Evolutionary conservation across 2,888 invertebrate species (phyloP).

Genomic region (Mimas tiliae): DNA sequence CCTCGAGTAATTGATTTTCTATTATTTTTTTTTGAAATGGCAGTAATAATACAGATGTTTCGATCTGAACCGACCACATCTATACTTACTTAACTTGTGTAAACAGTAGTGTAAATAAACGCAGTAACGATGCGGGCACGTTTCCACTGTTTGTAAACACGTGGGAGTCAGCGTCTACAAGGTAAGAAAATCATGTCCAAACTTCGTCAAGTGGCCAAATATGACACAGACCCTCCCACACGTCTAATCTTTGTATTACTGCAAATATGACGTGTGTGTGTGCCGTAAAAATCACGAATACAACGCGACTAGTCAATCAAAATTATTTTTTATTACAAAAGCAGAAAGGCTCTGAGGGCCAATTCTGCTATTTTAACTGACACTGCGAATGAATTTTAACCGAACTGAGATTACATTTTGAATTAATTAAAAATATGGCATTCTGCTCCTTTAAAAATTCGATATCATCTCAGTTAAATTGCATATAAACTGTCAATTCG

Average conservation of each 20-base stretch:
- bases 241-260: conserved; percentile 19
- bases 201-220: background rate
- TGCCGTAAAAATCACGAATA: background rate
- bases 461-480: no score
- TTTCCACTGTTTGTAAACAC: conserved; percentile 16
- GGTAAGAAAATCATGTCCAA: conserved; percentile 19
- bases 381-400: no score
- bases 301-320: background rate
- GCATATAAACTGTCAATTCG: no score
- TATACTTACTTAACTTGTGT: background rate
- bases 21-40: no score
- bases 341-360: background rate
- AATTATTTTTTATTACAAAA: background rate
- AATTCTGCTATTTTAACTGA: no score
- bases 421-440: no score
- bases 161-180: conserved; percentile 20
- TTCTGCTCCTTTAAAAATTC: no score
- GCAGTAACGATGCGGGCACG: conserved; percentile 11
- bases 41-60: background rate
- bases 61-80: background rate
- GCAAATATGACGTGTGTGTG: conserved; percentile 24
- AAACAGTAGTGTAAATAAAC: conserved; percentile 4
- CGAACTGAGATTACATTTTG: no score
- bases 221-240: conserved; percentile 21
- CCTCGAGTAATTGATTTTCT: no score